These are phyloP conservation scores for Chymomyza costata DNA, from an alignment of 1,140 invertebrate genomes.

Conservation along the genomic window DNA sequence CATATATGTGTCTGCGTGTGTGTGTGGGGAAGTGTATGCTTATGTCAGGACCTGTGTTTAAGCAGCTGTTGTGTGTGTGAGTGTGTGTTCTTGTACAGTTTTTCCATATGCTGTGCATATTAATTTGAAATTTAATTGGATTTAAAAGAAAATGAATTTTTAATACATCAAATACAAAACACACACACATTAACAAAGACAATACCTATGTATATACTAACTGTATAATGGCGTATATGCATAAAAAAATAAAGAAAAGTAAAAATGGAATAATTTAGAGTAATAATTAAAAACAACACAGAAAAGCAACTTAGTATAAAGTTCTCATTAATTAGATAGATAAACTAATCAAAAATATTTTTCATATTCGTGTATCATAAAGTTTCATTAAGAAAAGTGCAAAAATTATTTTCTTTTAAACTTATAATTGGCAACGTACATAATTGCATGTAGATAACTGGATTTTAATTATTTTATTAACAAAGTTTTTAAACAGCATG, in stretches of 20 bases:
- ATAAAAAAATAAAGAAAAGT: conserved; percentile 26
- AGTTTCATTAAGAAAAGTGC: too few species aligned
- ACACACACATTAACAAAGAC: conserved; percentile 1
- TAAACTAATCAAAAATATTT: conserved; percentile 38
- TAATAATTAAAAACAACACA: conserved; percentile 1
- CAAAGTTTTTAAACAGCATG: too few species aligned
- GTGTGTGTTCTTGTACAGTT: conserved; percentile 22
- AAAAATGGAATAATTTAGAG: too few species aligned
- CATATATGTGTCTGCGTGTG: background rate
- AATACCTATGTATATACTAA: too few species aligned
- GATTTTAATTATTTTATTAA: too few species aligned
- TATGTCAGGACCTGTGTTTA: conserved; percentile 3
- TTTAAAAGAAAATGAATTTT: conserved; percentile 63
- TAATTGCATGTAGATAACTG: too few species aligned
- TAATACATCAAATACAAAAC: conserved; percentile 31
- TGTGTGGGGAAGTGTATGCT: background rate
- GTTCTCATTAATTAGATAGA: conserved; percentile 7
- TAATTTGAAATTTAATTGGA: conserved; percentile 71
- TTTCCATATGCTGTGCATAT: conserved; percentile 42
- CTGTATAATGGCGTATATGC: too few species aligned
- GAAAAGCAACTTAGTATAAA: background rate
- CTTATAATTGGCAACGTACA: too few species aligned
- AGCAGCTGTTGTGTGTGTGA: conserved; percentile 21
- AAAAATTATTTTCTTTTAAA: too few species aligned
- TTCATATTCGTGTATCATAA: too few species aligned